Evolutionary conservation across 2,797 vertebrate species (phyloP).

Genomic region (Gymnothorax javanicus): DNA sequence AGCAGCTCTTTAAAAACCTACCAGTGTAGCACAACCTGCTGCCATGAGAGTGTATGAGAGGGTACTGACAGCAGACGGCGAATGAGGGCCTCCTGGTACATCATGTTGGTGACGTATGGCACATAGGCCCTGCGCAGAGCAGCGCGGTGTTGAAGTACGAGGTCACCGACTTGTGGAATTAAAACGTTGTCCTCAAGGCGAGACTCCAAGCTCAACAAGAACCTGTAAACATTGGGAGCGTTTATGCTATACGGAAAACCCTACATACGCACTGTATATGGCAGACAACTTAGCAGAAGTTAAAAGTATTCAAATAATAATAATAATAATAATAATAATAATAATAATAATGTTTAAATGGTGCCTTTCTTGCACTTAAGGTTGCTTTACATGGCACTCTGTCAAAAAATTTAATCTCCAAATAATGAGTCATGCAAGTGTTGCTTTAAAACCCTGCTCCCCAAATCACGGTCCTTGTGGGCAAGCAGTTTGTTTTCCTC

Average conservation of each 20-base stretch:
- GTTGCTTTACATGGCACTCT: too few species aligned
- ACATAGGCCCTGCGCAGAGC: conserved; percentile 69
- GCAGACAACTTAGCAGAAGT: not conserved
- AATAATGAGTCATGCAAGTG: too few species aligned
- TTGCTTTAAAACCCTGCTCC: too few species aligned
- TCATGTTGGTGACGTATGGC: conserved; percentile 81
- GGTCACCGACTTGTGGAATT: conserved; percentile 68
- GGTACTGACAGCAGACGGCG: conserved; percentile 71
- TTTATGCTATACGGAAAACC: not conserved
- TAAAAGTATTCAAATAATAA: not conserved
- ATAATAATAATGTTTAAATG: too few species aligned
- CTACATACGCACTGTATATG: not conserved
- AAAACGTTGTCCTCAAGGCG: conserved; percentile 64
- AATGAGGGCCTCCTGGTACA: conserved; percentile 77
- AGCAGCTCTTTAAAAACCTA: not conserved
- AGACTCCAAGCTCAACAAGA: conserved; percentile 73
- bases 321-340: too few species aligned
- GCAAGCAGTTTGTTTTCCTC: too few species aligned
- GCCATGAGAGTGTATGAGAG: not conserved
- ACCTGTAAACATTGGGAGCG: conserved; percentile 54
- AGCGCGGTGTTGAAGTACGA: conserved; percentile 67
- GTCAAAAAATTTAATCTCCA: too few species aligned
- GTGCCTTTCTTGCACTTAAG: too few species aligned
- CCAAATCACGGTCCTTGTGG: too few species aligned
- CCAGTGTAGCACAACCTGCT: not conserved